Base-by-base conservation (phyloP, 2,888 invertebrate genomes). In the Schrankia costaestrigalis region DNA sequence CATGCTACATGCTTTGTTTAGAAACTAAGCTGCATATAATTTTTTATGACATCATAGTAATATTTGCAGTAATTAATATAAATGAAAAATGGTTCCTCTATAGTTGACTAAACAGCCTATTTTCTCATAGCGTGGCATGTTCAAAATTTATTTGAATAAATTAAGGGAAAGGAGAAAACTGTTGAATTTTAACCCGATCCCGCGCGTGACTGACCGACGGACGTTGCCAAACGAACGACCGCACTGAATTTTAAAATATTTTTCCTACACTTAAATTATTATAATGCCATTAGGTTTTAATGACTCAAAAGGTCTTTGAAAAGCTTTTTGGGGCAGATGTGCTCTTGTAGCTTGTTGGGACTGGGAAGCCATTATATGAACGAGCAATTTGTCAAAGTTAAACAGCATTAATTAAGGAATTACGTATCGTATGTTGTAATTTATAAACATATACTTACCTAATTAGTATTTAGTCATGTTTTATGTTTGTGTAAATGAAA, bases 61-160 rank as follows among this genome's bases (percentile, higher is more conserved):
- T n/a, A n/a, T n/a, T n/a, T n/a, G n/a, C n/a, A 58, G 58, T 55
- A 46, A 47, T 50, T 36, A 53, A 50, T 57, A 57, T 54, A 44
- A 51, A 56, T 54, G 57, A 51, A 52, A 43, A 64, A 46, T 53
- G 56, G 38, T 41, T 45, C 26, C 34, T 29, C 41, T 29, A 34
- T 56, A 49, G 51, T 43, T 53, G 55, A 65, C 71, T 70, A 69
- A 71, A 65, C 67, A 69, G 67, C 63, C 63, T 64, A 69, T 71
- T 71, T 69, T 71, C 72, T 66, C 72, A 61, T 66, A 65, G 62
- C 65, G 72, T 68, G 64, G 62, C 69, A 67, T 74, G 76, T 74
- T 71, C 73, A 62, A 82, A 83, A 79, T 82, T 76, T 77, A 77
- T 75, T 80, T 74, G 82, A 82, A 84, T 85, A 85, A 81, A 82